These are phyloP conservation scores for Peromyscus polionotus DNA, from an alignment of 2,113 vertebrate genomes.

Conservation along the genomic window DNA sequence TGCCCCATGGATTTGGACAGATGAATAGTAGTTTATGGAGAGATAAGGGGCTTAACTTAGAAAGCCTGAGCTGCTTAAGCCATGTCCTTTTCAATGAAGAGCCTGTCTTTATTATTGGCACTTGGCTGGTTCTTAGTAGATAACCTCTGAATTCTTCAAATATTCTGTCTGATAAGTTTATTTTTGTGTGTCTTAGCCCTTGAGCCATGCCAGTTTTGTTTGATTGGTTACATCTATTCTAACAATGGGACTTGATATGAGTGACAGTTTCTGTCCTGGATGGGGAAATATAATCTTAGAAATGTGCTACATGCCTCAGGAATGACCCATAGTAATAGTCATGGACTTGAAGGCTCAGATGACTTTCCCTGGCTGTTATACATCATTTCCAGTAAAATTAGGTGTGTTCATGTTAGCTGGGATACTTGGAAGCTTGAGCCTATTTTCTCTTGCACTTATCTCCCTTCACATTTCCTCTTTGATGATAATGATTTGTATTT, in stretches of 20 bases:
- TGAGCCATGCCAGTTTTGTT: background rate
- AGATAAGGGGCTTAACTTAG: background rate
- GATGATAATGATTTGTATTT: background rate
- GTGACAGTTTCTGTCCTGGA: conserved; percentile 29
- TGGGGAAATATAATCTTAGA: background rate
- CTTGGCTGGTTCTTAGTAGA: background rate
- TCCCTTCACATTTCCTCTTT: background rate
- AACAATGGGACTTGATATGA: conserved; percentile 18
- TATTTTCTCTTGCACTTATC: background rate
- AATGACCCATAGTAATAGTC: background rate
- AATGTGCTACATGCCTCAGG: background rate
- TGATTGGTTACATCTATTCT: background rate
- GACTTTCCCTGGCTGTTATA: background rate
- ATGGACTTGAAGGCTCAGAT: background rate
- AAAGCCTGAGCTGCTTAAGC: background rate
- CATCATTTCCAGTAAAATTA: background rate
- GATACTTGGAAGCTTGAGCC: background rate
- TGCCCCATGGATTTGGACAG: background rate
- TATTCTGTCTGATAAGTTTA: background rate
- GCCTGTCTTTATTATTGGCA: background rate
- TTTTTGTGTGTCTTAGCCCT: conserved; percentile 14
- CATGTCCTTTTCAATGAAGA: background rate
- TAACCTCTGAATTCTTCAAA: background rate
- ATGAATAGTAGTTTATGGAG: background rate
- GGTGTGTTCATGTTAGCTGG: background rate